phyloP scores from a whole-genome alignment of 2,888 invertebrate species.

The Plebejus argus region DNA sequence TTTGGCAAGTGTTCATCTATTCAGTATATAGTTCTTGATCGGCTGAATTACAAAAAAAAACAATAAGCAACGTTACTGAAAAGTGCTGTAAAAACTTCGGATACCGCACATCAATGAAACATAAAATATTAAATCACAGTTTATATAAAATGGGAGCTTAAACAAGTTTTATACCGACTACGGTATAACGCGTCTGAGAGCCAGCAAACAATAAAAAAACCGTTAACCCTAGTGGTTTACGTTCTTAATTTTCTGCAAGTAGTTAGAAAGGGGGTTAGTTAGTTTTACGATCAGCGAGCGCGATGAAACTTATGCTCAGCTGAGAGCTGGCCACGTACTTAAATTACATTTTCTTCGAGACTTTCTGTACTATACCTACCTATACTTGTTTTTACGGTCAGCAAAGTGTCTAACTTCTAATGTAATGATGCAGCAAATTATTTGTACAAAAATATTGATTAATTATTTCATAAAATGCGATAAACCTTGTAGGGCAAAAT shows the following conservation, averaged over 20 bases:
- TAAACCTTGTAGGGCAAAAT: no score
- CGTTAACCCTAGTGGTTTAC: constrained; percentile 29
- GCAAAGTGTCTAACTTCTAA: no score
- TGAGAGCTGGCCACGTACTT: constrained; percentile 25
- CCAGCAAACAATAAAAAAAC: constrained; percentile 24
- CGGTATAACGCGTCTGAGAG: neutral
- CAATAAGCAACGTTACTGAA: no score
- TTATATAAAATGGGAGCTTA: neutral
- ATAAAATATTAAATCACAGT: neutral
- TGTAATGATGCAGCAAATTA: no score
- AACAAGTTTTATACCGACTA: neutral
- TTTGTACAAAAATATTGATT: no score
- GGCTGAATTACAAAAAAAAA: no score
- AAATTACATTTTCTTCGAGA: constrained; percentile 14
- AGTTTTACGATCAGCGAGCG: constrained; percentile 29
- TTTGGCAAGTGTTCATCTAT: no score
- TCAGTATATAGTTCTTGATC: no score
- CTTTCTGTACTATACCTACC: neutral
- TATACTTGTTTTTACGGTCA: neutral
- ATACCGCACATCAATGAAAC: neutral
- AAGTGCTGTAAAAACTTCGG: no score
- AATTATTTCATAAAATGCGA: no score
- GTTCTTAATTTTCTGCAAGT: constrained; percentile 27
- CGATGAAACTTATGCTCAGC: constrained; percentile 27
- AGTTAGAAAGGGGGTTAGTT: constrained; percentile 30